Evolutionary conservation across 2,888 invertebrate species (phyloP).

Genomic region (Blomia tropicalis): DNA sequence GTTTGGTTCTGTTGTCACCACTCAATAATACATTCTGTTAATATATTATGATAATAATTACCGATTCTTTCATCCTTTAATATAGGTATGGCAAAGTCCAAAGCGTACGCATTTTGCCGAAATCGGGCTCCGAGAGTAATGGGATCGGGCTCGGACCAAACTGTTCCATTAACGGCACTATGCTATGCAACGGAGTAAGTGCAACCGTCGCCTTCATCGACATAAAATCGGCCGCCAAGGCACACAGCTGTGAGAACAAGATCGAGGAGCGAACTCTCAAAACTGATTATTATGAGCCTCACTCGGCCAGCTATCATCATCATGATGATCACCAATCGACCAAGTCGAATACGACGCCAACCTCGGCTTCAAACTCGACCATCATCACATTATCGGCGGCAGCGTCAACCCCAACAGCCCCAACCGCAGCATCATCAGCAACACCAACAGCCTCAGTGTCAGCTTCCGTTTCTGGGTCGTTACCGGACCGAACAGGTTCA

Average conservation of each 20-base stretch:
- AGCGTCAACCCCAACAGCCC: neutral
- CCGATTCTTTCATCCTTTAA: slow-evolving; percentile 37
- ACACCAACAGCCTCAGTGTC: neutral
- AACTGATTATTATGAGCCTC: slow-evolving; percentile 79
- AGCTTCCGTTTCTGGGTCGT: neutral
- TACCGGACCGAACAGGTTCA: neutral
- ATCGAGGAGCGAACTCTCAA: slow-evolving; percentile 69
- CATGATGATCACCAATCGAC: neutral
- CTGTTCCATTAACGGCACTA: slow-evolving; percentile 34
- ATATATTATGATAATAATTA: no score
- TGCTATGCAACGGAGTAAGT: slow-evolving; percentile 42
- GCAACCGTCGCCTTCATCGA: slow-evolving; percentile 89
- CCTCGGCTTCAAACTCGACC: neutral
- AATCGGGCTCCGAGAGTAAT: slow-evolving; percentile 29
- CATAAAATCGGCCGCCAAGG: slow-evolving; percentile 86
- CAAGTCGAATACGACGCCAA: slow-evolving; percentile 22
- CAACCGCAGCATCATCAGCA: neutral
- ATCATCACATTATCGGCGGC: neutral
- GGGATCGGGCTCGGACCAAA: slow-evolving; percentile 13
- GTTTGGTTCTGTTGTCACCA: no score
- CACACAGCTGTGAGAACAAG: slow-evolving; percentile 73
- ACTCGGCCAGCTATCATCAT: slow-evolving; percentile 32
- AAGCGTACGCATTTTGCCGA: slow-evolving; percentile 76
- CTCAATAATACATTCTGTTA: no score
- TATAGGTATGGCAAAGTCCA: slow-evolving; percentile 97